phyloP scores from a whole-genome alignment of 2,113 vertebrate species.

The Edolisoma coerulescens region DNA sequence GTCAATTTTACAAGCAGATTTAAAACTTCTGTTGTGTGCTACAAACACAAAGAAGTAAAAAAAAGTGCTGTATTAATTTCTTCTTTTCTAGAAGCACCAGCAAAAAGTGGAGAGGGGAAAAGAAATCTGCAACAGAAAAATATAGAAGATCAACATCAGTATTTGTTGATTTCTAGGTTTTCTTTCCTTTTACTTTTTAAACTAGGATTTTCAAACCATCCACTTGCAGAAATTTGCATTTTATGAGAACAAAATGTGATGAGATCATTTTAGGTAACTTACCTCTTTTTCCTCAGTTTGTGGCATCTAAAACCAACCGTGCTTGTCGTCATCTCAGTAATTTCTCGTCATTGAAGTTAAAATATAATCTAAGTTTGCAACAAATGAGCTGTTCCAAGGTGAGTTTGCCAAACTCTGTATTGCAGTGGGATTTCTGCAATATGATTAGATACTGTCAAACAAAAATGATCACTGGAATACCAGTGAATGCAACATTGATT shows the following conservation, averaged over 20 bases:
- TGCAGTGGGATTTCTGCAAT: background rate
- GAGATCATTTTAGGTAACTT: background rate
- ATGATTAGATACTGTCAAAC: background rate
- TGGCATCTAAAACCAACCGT: background rate
- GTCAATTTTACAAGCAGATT: background rate
- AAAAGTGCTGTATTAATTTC: background rate
- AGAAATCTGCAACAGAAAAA: background rate
- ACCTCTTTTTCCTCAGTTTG: background rate
- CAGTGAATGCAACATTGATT: background rate
- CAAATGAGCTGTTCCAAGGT: background rate
- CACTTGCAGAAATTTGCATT: constrained; percentile 25
- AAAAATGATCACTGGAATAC: background rate
- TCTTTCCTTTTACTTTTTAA: constrained; percentile 1
- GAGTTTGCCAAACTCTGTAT: constrained; percentile 4
- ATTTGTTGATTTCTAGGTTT: background rate
- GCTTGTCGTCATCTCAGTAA: background rate
- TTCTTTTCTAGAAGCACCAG: background rate
- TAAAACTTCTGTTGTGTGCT: background rate
- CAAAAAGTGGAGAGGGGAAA: background rate
- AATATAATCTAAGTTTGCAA: constrained; percentile 14
- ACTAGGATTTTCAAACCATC: background rate
- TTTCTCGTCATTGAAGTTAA: constrained; percentile 15
- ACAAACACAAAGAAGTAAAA: background rate
- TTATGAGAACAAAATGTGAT: background rate
- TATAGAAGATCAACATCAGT: background rate